These are phyloP conservation scores for Natator depressus DNA, from an alignment of 2,113 vertebrate species.

Conservation along the genomic window DNA sequence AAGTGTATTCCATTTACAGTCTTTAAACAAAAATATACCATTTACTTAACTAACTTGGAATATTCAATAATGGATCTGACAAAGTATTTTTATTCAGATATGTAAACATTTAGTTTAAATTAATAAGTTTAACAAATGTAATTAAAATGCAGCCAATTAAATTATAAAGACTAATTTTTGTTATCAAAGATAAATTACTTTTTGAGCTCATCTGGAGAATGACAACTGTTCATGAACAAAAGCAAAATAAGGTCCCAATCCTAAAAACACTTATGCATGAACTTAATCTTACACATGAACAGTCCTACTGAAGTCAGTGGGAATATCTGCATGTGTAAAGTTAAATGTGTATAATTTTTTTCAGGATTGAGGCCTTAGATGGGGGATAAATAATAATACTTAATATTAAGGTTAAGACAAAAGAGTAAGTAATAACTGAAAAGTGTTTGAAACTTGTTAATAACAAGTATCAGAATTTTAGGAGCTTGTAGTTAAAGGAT, in stretches of 20 bases:
- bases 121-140: rapidly evolving
- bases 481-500: background rate
- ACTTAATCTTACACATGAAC: background rate
- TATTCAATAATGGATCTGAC: background rate
- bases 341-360: background rate
- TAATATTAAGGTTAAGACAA: background rate
- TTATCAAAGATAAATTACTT: background rate
- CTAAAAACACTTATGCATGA: background rate
- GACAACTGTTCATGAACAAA: background rate
- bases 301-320: background rate
- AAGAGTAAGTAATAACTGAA: background rate
- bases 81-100: background rate
- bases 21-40: background rate
- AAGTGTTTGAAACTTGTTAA: background rate
- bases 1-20: background rate
- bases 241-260: background rate
- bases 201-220: background rate
- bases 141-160: background rate
- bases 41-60: background rate
- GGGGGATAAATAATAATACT: background rate
- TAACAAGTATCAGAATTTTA: background rate
- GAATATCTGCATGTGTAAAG: background rate
- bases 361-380: background rate
- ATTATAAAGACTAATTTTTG: background rate
- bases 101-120: background rate